A percentile compares a stretch with the other conserved stretches of the same genome.
Evolutionary conservation across 2,888 invertebrate genomes (phyloP).

Genomic region (Hyposoter dolosus): DNA sequence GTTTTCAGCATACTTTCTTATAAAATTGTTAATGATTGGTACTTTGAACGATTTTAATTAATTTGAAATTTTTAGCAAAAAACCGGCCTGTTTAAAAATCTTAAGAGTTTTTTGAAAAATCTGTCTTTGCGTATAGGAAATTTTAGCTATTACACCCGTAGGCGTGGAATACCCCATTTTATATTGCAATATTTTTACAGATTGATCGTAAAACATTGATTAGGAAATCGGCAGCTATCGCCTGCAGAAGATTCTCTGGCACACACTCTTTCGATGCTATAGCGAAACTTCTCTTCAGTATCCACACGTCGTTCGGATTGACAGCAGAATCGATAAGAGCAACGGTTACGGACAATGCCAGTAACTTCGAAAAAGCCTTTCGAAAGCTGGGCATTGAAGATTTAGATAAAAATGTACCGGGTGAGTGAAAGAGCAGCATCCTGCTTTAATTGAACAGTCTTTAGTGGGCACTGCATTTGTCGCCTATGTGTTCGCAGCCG

Average conservation of each 20-base stretch:
- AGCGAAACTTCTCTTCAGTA: conserved; percentile 24
- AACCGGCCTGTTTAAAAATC: no score
- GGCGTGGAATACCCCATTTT: conserved; percentile 5
- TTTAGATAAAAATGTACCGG: neutral
- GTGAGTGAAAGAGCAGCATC: neutral
- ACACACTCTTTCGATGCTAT: conserved; percentile 39
- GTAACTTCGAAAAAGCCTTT: neutral
- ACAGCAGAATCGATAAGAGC: neutral
- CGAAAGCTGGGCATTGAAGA: neutral
- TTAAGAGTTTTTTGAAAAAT: neutral
- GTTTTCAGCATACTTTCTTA: no score
- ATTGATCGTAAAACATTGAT: conserved; percentile 23
- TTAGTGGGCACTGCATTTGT: neutral
- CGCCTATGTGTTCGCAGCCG: neutral
- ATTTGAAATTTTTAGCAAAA: no score
- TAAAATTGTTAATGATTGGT: no score
- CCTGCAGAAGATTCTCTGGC: conserved; percentile 43
- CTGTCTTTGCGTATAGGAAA: neutral
- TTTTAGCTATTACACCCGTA: neutral
- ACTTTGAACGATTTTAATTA: no score
- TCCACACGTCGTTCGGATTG: conserved; percentile 7
- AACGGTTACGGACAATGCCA: neutral
- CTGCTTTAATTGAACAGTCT: neutral
- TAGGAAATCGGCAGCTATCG: conserved; percentile 49
- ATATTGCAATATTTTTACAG: conserved; percentile 6